Evolutionary conservation across 2,888 invertebrate genomes (phyloP).

Genomic region (Bibio marci): DNA sequence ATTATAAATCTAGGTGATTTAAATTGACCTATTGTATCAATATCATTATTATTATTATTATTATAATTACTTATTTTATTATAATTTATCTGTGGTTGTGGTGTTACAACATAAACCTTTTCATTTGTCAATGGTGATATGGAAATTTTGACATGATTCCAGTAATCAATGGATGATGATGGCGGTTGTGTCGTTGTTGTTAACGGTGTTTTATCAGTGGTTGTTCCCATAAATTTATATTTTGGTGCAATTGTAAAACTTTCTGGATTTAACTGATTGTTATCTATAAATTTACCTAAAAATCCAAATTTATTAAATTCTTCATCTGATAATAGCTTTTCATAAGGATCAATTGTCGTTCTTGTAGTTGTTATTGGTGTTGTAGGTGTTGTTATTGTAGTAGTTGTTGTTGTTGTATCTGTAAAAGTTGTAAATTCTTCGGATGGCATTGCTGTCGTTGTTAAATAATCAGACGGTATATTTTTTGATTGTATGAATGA

Average conservation of each 20-base stretch:
- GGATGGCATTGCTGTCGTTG: conserved; percentile 34
- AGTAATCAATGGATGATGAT: conserved; percentile 23
- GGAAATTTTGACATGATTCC: conserved; percentile 51
- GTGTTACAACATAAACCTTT: conserved; percentile 68
- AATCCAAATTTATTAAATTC: conserved; percentile 3
- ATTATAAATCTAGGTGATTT: conserved; percentile 34
- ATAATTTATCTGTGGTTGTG: conserved; percentile 33
- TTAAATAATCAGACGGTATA: conserved; percentile 61
- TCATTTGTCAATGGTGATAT: conserved; percentile 63
- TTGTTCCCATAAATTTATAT: no score
- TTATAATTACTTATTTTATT: conserved; percentile 9
- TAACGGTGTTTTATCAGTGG: conserved; percentile 9
- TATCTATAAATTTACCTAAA: not conserved
- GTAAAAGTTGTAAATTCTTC: no score
- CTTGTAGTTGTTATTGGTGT: conserved; percentile 17
- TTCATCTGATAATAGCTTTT: not conserved
- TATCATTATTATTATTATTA: conserved; percentile 6
- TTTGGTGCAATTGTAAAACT: not conserved
- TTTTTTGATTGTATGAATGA: conserved; percentile 49
- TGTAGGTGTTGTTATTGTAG: conserved; percentile 45
- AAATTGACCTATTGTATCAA: conserved; percentile 13
- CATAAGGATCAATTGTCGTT: not conserved
- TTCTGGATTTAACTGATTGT: not conserved
- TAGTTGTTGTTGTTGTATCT: no score
- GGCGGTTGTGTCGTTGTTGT: conserved; percentile 5